Percentiles rank a stretch among this genome's conserved stretches.
Evolutionary conservation across 2,888 invertebrate genomes (phyloP).

Genomic region (Oligia strigilis): DNA sequence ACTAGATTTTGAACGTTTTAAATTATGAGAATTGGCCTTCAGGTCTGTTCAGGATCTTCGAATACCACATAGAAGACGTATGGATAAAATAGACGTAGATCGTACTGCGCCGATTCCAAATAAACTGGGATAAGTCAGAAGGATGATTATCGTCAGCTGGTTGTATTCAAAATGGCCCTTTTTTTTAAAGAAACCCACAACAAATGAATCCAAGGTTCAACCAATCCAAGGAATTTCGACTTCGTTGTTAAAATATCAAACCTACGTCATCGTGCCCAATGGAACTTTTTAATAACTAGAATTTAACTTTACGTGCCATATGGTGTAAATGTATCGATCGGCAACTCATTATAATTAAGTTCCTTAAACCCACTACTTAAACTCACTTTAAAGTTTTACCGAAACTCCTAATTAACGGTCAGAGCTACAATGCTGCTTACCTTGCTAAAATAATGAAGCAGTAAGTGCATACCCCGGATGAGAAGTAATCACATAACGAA

Average conservation of each 20-base stretch:
- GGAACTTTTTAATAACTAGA: not conserved
- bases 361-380: conserved; percentile 7
- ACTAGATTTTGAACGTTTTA: too few species aligned
- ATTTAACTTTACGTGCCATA: not conserved
- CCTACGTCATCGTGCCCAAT: not conserved
- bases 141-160: too few species aligned
- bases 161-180: not conserved
- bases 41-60: not conserved
- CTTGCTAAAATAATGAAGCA: conserved; percentile 29
- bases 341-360: conserved; percentile 19
- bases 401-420: conserved; percentile 40
- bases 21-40: too few species aligned
- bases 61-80: not conserved
- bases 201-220: not conserved
- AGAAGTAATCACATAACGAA: conserved; percentile 20
- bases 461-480: conserved; percentile 25
- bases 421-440: conserved; percentile 31
- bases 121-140: too few species aligned
- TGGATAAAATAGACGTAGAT: too few species aligned
- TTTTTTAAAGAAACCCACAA: not conserved
- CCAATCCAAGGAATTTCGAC: not conserved
- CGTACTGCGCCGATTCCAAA: not conserved
- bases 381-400: conserved; percentile 13
- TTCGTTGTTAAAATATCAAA: not conserved
- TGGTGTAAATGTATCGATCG: not conserved